Base-by-base conservation (phyloP, 2,113 vertebrate species). In the Oryzias javanicus region DNA sequence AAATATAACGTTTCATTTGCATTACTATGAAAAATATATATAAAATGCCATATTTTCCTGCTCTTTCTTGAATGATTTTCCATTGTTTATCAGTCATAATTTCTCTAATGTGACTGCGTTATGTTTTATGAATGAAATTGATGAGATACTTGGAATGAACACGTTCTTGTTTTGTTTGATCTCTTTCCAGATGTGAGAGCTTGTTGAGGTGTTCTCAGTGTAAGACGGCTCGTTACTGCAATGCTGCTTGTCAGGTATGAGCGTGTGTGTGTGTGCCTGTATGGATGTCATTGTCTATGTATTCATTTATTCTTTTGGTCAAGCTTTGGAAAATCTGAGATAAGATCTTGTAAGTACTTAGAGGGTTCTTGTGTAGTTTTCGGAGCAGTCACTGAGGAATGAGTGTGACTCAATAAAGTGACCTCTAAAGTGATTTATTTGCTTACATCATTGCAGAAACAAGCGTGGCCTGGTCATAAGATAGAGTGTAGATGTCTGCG, bases 171-270 rank as follows among this genome's bases (percentile, higher is more conserved):
- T 46, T 46, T 17, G n/a, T 47, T 19, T 18, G 15, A 70, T n/a
- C 27, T 47, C 73, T 78, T 25, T 76, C 29, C 27, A 98, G 97
- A 86, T 81, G 70, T 15, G 87, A 93, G 69, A 89, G 82, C 49
- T 86, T 99, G 75, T 82, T 89, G 76, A 90, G 94, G 42, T 99
- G 97, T 70, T 99, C 97, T 72, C 94, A 93, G 24, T 99, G 97
- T 89, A 95, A 93, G 81, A 83, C 88, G 61, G 93, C 95, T 67
- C 95, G 89, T 65, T 99, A 97, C 88, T 99, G 96, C 74, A 89
- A 91, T 67, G 78, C 60, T 44, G 79, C 86, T 22, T 99, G 97
- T 78, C 97, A 98, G 96, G 97, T 99, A 94, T 41, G 42, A 49
- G 19, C 64, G 19, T 56, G 4, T 63, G 4, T 50, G 4, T 50